These are phyloP conservation scores for Euplexia lucipara DNA, from an alignment of 2,888 invertebrate genomes.

Conservation along the genomic window DNA sequence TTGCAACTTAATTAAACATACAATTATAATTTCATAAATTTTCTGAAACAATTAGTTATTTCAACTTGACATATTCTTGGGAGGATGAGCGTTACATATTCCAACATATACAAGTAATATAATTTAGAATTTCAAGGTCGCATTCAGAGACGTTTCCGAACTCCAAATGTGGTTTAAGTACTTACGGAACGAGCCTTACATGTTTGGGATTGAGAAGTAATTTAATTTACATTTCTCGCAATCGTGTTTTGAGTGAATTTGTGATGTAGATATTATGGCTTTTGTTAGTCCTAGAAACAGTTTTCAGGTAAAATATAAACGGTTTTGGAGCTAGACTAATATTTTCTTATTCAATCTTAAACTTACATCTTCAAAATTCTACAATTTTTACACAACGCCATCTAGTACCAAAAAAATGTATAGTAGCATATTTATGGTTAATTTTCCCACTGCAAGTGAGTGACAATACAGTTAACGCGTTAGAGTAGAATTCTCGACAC, in stretches of 20 bases:
- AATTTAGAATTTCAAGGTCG: slow-evolving; percentile 29
- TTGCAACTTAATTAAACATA: slow-evolving; percentile 6
- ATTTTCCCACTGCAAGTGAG: too few relatives aligned
- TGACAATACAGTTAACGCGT: too few relatives aligned
- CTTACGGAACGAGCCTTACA: slow-evolving; percentile 28
- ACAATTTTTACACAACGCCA: too few relatives aligned
- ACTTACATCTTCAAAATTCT: too few relatives aligned
- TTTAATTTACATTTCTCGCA: slow-evolving; percentile 28
- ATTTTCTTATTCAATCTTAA: too few relatives aligned
- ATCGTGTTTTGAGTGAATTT: slow-evolving; percentile 11
- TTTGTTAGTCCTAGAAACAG: background rate
- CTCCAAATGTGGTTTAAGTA: slow-evolving; percentile 31
- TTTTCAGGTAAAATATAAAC: too few relatives aligned
- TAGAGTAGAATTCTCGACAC: too few relatives aligned
- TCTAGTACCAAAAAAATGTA: too few relatives aligned
- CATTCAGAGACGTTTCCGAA: slow-evolving; percentile 34
- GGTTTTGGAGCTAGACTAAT: too few relatives aligned
- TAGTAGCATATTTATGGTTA: too few relatives aligned
- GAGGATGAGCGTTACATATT: slow-evolving; percentile 20
- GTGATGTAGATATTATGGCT: slow-evolving; percentile 7
- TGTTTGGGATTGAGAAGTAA: slow-evolving; percentile 27
- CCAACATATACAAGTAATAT: slow-evolving; percentile 19
- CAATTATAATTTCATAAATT: slow-evolving; percentile 34
- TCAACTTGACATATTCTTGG: slow-evolving; percentile 23
- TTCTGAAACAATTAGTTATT: slow-evolving; percentile 44